Base-by-base conservation (phyloP, 2,113 vertebrate genomes). In the Cairina moschata region DNA sequence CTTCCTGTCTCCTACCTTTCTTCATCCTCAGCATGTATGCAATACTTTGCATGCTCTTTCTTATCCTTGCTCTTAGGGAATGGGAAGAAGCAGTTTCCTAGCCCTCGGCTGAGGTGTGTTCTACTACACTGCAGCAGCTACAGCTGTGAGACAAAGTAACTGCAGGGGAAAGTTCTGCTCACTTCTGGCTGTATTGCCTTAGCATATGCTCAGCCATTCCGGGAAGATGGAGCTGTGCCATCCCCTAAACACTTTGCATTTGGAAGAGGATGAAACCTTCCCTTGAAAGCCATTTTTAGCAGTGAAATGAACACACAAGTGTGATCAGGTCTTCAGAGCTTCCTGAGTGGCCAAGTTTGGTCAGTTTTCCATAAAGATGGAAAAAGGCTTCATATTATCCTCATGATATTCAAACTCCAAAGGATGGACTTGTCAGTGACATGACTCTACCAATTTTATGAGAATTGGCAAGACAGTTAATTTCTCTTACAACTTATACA, bases 341-440 rank as follows among this genome's bases (percentile, higher is more conserved):
- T n/a, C 29, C 44, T 73, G 22, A 56, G 23, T 22, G 16, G 29
- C 56, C 46, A 85, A 6, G 55, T 90, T 78, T 83, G 3, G 1
- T 62, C 38, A 66, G 34, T 83, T 92, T 96, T 91, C 60, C 67
- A 83, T 52, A 66, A 73, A 79, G 66, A 77, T 58, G 17, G 44
- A 42, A 66, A 89, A 87, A 15, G 40, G 29, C 4, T 26, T 23
- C 1, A 0, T 54, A 44, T 85, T 65, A 75, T 65, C 26, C 48
- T 82, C 23, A 11, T 52, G 21, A 9, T 40, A 92, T 68, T 91
- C 38, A 79, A 68, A 59, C 86, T 95, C 81, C 58, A 68, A 92
- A 76, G 58, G 82, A 94, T 26, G 67, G 82, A 88, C 71, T 71
- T 93, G 81, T 90, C 87, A 92, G 10, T 77, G 55, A 76, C 55